These are phyloP conservation scores for Peromyscus maniculatus DNA, from an alignment of 2,113 vertebrate genomes.

Conservation along the genomic window DNA sequence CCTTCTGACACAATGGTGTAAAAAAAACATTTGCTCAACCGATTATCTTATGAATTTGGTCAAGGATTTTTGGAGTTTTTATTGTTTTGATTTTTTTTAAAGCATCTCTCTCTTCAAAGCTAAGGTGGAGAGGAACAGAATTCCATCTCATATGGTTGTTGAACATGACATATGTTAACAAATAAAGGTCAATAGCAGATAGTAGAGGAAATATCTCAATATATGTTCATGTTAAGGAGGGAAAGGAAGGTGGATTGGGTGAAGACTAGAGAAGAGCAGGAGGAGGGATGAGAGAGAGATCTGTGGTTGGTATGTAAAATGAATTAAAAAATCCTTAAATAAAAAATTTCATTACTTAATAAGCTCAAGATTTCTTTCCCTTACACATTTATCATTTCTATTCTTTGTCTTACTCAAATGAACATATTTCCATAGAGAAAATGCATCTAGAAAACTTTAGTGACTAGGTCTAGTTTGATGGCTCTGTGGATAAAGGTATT, in stretches of 20 bases:
- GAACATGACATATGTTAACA: neutral
- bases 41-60: neutral
- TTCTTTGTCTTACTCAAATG: neutral
- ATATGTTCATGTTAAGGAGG: neutral
- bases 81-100: neutral
- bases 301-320: too few species aligned
- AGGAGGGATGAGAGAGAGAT: too few species aligned
- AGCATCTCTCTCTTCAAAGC: neutral
- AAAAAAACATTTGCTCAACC: conserved; percentile 27
- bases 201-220: neutral
- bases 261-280: too few species aligned
- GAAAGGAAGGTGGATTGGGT: too few species aligned
- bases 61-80: neutral
- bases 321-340: too few species aligned
- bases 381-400: neutral
- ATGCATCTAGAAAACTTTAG: neutral
- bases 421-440: neutral
- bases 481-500: neutral
- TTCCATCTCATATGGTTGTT: neutral
- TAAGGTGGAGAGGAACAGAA: neutral
- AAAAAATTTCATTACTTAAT: conserved; percentile 2
- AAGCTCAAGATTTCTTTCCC: neutral
- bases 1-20: neutral
- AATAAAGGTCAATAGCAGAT: neutral
- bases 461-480: neutral